Conservation (phyloP, 2,797 vertebrate species). For the Remorina albescens region DNA sequence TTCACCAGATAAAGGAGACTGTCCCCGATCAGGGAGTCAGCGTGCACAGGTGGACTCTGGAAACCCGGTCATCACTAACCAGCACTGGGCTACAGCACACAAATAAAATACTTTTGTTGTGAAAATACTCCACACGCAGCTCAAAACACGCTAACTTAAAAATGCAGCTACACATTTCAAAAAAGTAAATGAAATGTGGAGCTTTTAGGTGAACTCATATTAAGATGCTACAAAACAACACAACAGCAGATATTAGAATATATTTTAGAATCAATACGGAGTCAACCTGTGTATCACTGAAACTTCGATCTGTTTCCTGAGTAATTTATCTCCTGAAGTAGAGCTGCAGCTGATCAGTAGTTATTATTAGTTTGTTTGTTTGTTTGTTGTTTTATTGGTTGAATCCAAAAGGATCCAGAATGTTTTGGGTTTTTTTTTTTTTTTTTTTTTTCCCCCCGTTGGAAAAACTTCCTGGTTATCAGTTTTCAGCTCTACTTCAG, state of each 20-base stretch:
- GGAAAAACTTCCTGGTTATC: too few relatives aligned
- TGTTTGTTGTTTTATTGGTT: too few relatives aligned
- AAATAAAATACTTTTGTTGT: not conserved
- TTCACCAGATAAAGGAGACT: not conserved
- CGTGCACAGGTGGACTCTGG: conserved; percentile 28
- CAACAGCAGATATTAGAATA: not conserved
- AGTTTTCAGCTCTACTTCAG: conserved; percentile 44
- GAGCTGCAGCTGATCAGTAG: conserved; percentile 17
- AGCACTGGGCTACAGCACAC: not conserved
- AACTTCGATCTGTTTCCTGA: not conserved
- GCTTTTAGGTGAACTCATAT: too few relatives aligned
- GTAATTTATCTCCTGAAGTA: not conserved
- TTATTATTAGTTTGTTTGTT: too few relatives aligned
- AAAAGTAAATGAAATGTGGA: not conserved
- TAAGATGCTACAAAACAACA: not conserved
- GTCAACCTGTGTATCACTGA: conserved; percentile 44
- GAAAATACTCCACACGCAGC: too few relatives aligned
- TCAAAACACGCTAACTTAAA: too few relatives aligned
- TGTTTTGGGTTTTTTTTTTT: too few relatives aligned
- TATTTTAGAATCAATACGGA: not conserved
- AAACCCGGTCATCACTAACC: too few relatives aligned
- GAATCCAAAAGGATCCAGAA: too few relatives aligned
- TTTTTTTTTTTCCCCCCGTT: too few relatives aligned
- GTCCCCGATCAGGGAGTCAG: too few relatives aligned
- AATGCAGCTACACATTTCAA: not conserved